phyloP scores from a whole-genome alignment of 2,888 invertebrate species.

The Callinectes sapidus region DNA sequence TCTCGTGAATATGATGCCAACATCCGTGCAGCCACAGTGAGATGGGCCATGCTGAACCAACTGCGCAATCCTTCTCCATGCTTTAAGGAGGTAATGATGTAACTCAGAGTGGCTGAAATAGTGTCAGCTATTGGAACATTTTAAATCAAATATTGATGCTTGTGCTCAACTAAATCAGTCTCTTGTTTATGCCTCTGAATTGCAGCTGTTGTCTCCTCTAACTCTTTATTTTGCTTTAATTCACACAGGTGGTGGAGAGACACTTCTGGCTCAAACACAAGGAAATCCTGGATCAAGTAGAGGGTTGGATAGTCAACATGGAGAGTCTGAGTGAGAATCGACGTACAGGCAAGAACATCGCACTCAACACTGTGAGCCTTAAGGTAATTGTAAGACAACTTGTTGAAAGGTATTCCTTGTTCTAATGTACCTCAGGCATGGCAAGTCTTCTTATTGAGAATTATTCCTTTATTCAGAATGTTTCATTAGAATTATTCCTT shows the following conservation, averaged over 20 bases:
- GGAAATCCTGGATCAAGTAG: conserved; percentile 91
- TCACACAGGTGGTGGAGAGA: conserved; percentile 86
- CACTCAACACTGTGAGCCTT: conserved; percentile 84
- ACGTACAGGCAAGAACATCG: conserved; percentile 86
- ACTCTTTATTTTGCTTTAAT: background rate
- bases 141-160: background rate
- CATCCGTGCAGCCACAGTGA: conserved; percentile 94
- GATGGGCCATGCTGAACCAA: conserved; percentile 98
- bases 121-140: background rate
- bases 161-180: background rate
- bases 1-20: conserved; percentile 96
- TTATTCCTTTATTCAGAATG: too few relatives aligned
- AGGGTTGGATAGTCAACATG: conserved; percentile 92
- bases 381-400: conserved; percentile 78
- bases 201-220: background rate
- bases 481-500: too few relatives aligned
- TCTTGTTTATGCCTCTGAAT: background rate
- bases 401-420: background rate
- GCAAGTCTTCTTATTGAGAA: too few relatives aligned
- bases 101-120: background rate
- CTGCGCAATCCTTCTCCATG: conserved; percentile 91
- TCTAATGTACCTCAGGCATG: background rate
- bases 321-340: conserved; percentile 87
- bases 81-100: conserved; percentile 85
- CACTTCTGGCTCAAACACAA: conserved; percentile 96